Conservation (phyloP, 2,113 vertebrate genomes). For the Propithecus coquereli region DNA sequence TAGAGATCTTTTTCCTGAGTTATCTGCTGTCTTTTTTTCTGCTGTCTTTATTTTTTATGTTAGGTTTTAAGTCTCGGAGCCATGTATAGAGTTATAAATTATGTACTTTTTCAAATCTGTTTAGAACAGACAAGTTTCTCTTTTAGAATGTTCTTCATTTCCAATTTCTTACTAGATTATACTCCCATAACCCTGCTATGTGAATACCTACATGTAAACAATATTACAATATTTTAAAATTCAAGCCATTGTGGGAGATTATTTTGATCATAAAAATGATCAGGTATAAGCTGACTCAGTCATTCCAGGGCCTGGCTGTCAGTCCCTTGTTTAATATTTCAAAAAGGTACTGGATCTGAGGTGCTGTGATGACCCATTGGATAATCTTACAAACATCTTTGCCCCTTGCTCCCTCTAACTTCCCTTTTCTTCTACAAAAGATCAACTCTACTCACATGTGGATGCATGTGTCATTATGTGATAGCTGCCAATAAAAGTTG, state of each 20-base stretch:
- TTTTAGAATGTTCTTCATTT: slow-evolving; percentile 15
- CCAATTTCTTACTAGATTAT: not conserved
- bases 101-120: not conserved
- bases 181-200: not conserved
- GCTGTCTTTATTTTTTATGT: slow-evolving; percentile 6
- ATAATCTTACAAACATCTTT: not conserved
- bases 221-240: not conserved
- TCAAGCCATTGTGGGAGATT: not conserved
- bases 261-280: not conserved
- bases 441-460: not conserved
- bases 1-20: not conserved
- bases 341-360: not conserved
- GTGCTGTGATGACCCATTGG: not conserved
- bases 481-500: not conserved
- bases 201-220: not conserved
- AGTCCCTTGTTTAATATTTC: not conserved
- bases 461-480: not conserved
- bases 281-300: not conserved
- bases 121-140: not conserved
- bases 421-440: not conserved
- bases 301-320: not conserved
- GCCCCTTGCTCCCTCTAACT: not conserved
- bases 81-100: not conserved
- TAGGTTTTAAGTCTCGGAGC: not conserved
- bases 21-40: not conserved